Evolutionary conservation across 2,888 invertebrate species (phyloP), one percentile per base, ranked within the genome.

Genomic region (Lasioglossum leucozonium): DNA sequence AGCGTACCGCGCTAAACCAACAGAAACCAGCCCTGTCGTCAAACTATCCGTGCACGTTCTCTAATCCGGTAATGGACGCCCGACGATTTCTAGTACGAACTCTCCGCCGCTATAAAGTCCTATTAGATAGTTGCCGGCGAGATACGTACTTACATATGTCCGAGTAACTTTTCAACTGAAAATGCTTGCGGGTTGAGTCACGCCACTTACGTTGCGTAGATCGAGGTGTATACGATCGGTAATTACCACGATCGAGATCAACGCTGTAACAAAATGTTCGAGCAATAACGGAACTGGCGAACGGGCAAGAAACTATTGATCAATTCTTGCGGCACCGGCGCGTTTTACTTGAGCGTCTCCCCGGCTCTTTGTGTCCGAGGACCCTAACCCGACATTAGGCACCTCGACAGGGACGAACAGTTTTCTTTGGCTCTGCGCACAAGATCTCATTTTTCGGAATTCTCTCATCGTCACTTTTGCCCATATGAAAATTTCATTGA

Each of bases 121-220:
- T 40, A 55, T 62, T 30, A n/a, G 30, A 22, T 34, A 67, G 67
- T 34, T 22, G 37, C 34, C 34, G 2, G n/a, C n/a, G 4, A n/a
- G 55, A 10, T 51, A 51, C 47, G 47, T 44, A 42, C 40, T 40
- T 44, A 22, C n/a, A n/a, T 55, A 51, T 4, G 47, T 26, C 47
- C 13, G 37, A 47, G 44, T 76, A 76, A 83, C 42, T 72, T 72
- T 81, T 83, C 65, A 72, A 37, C n/a, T 55, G 76, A 55, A 44
- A 83, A 80, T 81, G 26, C 37, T 72, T 76, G 55, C 62, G 6
- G 11, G 82, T 72, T 83, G 82, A 80, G 80, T 80, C 80, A 80
- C 26, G 34, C 51, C 76, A 71, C 80, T 81, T 72, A 51, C 34
- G 51, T 72, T 65, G 51, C 72, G 72, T 67, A 69, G 42, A 51